A percentile compares a stretch with the other conserved stretches of the same genome.
Evolutionary conservation across 1,140 invertebrate genomes (phyloP).

Genomic region (Drosophila athabasca): DNA sequence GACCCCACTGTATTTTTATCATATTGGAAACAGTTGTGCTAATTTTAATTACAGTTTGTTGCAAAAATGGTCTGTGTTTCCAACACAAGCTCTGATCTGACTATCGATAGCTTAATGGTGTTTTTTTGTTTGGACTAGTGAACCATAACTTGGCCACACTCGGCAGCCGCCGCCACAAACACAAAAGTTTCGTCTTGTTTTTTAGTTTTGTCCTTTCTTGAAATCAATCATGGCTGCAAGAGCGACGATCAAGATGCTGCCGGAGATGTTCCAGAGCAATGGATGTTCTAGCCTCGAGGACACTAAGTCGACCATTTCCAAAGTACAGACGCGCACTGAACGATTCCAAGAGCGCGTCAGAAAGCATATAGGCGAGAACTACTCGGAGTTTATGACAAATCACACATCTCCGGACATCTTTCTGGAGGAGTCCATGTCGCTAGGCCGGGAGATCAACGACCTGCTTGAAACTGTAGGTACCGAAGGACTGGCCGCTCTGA

Average conservation of each 20-base stretch:
- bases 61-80: too few relatives aligned
- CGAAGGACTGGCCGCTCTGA: slow-evolving; percentile 53
- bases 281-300: slow-evolving; percentile 45
- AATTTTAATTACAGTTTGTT: too few relatives aligned
- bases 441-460: slow-evolving; percentile 63
- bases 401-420: slow-evolving; percentile 66
- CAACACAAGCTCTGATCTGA: too few relatives aligned
- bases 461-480: slow-evolving; percentile 54
- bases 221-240: slow-evolving; percentile 9
- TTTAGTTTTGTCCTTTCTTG: too few relatives aligned
- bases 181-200: too few relatives aligned
- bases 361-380: slow-evolving; percentile 75
- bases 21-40: too few relatives aligned
- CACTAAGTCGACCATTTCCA: slow-evolving; percentile 60
- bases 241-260: slow-evolving; percentile 20
- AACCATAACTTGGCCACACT: too few relatives aligned
- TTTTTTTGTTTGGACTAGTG: too few relatives aligned
- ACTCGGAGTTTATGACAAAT: slow-evolving; percentile 76
- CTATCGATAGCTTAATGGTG: too few relatives aligned
- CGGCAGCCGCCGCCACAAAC: too few relatives aligned
- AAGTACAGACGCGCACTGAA: slow-evolving; percentile 70
- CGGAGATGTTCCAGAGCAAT: slow-evolving; percentile 32
- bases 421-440: slow-evolving; percentile 61
- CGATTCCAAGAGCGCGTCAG: slow-evolving; percentile 67
- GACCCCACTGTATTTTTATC: too few relatives aligned